Base-by-base conservation (phyloP, 1,140 invertebrate species). In the Stegodyphus mimosarum region DNA sequence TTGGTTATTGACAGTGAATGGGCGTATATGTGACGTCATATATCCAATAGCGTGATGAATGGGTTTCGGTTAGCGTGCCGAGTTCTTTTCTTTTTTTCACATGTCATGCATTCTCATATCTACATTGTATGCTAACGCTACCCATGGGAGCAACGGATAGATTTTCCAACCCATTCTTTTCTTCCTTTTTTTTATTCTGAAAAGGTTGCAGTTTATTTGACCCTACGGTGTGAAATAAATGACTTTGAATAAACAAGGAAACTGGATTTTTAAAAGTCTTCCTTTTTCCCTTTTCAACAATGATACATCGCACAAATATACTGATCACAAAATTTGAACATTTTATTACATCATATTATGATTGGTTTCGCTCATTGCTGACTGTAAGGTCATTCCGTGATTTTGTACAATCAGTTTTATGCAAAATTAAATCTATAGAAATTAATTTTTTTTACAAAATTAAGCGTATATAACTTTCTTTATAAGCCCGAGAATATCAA, bases 1-100 rank as follows among this genome's bases (percentile, higher is more conserved):
- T 81, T 81, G 78, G 78, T 55, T 81, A 81, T 81, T 81, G 78
- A 81, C 78, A 81, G 70, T 64, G 51, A 53, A 72, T 67, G 69
- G 78, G 78, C 69, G 78, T 53, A 78, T 66, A 49, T 50, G 33
- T 78, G 76, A 78, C 76, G 76, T 78, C 76, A 78, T 55, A 17
- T 66, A 18, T 15, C 76, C 64, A 78, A 78, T 78, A 55, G 76
- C 63, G 76, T 78, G 76, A 78, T 78, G 66, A 78, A 78, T 78
- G 76, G 50, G 51, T 69, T 78, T 51, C 48, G 69, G 76, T 52
- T 78, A 53, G 66, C 76, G 76, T 78, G 76, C 66, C 17, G 33
- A 33, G 33, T 33, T 33, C 33, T 33, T 33, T 33, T 33, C 33
- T 33, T 33, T 48, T 66, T 66, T 33, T 69, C 15, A 49, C 75